Base-by-base conservation (phyloP, 2,113 vertebrate species). In the Poicephalus gulielmi region DNA sequence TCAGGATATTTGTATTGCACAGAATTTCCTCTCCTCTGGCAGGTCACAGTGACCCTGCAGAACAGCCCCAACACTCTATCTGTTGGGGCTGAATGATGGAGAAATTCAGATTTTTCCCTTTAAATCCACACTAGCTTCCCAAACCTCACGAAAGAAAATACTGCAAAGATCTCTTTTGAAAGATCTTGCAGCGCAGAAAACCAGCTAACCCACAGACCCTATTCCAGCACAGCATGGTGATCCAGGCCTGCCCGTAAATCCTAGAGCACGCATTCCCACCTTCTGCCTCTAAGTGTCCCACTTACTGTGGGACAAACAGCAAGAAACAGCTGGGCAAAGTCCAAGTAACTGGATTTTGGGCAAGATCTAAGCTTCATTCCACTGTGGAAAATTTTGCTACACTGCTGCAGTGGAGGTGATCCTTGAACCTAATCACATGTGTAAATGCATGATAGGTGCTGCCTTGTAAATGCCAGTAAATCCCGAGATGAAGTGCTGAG, bases 401-500 rank as follows among this genome's bases (percentile, higher is more conserved):
- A 1, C 0, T 88, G 27, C 79, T 37, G 63, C 67, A 90, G 64
- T 43, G 60, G 64, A 86, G 83, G 46, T 0, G 4, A 94, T 50
- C 37, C 73, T 90, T 74, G 83, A 92, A 88, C 88, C 59, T 33
- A 27, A 55, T 78, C 73, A 81, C 24, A 11, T 27, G 60, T 77
- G 73, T 71, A 66, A 88, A 84, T 17, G 47, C 69, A 89, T 68
- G 66, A 90, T 3, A 86, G 91, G 77, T 33, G 88, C 30, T 39
- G 69, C 80, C 90, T 86, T 78, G 37, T 39, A 81, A 94, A 75
- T 71, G 70, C 80, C 73, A 92, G 69, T 46, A 94, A 91, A 89
- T 35, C 22, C 69, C 0, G 4, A 86, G 73, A 88, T 53, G 64
- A 94, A 88, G 73, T 78, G 80, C 86, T 86, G 73, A 96, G 57